Evolutionary conservation across 2,888 invertebrate species (phyloP).

Genomic region (Lasioglossum villosulum): DNA sequence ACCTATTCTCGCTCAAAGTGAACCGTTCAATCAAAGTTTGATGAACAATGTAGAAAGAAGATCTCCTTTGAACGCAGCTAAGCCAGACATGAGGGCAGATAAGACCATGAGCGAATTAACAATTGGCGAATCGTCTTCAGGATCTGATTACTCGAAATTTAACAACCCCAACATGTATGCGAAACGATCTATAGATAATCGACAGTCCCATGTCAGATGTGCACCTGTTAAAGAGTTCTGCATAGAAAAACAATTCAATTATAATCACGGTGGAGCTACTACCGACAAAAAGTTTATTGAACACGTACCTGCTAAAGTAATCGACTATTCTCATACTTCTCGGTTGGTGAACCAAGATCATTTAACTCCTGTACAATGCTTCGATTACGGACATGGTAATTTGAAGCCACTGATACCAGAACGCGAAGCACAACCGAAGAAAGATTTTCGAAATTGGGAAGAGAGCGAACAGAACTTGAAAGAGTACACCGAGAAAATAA

Average conservation of each 20-base stretch:
- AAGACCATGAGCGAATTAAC: conserved; percentile 41
- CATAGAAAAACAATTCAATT: conserved; percentile 81
- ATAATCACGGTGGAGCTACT: conserved; percentile 79
- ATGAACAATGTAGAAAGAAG: conserved; percentile 27
- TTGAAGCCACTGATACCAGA: conserved; percentile 76
- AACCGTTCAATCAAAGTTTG: conserved; percentile 28
- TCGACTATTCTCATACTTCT: conserved; percentile 80
- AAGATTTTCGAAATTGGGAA: conserved; percentile 80
- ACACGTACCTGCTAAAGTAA: conserved; percentile 77
- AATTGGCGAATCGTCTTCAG: conserved; percentile 28
- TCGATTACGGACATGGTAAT: conserved; percentile 81
- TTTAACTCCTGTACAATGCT: conserved; percentile 74
- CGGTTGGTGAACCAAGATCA: conserved; percentile 71
- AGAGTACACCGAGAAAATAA: conserved; percentile 80
- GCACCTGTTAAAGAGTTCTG: conserved; percentile 75
- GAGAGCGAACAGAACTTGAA: conserved; percentile 81
- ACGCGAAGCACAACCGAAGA: conserved; percentile 71
- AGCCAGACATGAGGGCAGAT: conserved; percentile 50
- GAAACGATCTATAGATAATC: conserved; percentile 49
- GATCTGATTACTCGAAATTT: conserved; percentile 43
- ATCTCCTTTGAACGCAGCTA: conserved; percentile 20
- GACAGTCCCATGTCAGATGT: conserved; percentile 40
- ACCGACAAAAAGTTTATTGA: conserved; percentile 70
- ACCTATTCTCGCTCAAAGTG: conserved; percentile 25
- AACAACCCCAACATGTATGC: conserved; percentile 28